Evolutionary conservation across 2,888 invertebrate genomes (phyloP).

Genomic region (Rotaria sp.): DNA sequence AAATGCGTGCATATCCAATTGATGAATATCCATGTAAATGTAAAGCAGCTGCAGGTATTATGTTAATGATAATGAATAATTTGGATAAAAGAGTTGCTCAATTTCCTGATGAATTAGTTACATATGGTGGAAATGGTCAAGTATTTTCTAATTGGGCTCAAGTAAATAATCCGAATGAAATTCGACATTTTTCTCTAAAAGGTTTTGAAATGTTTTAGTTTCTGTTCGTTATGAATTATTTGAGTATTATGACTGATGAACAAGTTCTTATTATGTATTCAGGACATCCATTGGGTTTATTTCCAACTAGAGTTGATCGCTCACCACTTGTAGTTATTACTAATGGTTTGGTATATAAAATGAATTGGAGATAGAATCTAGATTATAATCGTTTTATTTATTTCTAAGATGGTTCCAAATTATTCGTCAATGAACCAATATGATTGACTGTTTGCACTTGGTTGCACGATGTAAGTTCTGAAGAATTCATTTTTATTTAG

Average conservation of each 20-base stretch:
- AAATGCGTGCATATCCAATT: slow-evolving; percentile 59
- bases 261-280: slow-evolving; percentile 63
- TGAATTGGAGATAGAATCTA: background rate
- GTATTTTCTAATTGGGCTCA: slow-evolving; percentile 64
- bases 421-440: slow-evolving; percentile 60
- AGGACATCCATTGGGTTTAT: slow-evolving; percentile 63
- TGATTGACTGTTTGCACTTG: slow-evolving; percentile 61
- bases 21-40: slow-evolving; percentile 56
- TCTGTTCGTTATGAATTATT: slow-evolving; percentile 60
- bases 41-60: slow-evolving; percentile 59
- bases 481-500: background rate
- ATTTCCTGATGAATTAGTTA: slow-evolving; percentile 63
- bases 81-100: slow-evolving; percentile 59
- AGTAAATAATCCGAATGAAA: slow-evolving; percentile 47
- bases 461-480: slow-evolving; percentile 59
- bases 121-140: slow-evolving; percentile 65
- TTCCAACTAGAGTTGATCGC: slow-evolving; percentile 55
- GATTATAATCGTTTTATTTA: slow-evolving; percentile 27
- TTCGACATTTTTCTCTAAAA: too few relatives aligned
- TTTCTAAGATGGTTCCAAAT: slow-evolving; percentile 60
- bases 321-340: slow-evolving; percentile 61
- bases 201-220: slow-evolving; percentile 55
- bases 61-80: slow-evolving; percentile 65
- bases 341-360: slow-evolving; percentile 60
- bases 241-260: slow-evolving; percentile 59